Conservation (phyloP, 2,888 invertebrate genomes). For the Catocala fraxini region DNA sequence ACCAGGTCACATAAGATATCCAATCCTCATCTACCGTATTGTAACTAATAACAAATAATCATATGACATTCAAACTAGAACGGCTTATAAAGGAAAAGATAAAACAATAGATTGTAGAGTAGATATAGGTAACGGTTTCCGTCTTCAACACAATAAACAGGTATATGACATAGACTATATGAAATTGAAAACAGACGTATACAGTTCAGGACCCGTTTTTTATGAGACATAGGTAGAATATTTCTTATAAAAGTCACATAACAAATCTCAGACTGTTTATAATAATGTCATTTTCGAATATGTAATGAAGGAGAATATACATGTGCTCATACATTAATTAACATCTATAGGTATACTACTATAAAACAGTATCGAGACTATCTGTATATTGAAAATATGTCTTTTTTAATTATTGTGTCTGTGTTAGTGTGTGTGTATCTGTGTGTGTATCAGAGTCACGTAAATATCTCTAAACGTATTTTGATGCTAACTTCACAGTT, state of each 20-base stretch:
- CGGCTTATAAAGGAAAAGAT: slow-evolving; percentile 19
- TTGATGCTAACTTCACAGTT: too few species aligned
- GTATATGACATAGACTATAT: background rate
- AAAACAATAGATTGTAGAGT: slow-evolving; percentile 8
- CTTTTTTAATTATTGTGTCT: too few species aligned
- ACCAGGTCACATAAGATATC: slow-evolving; percentile 25
- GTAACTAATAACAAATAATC: slow-evolving; percentile 18
- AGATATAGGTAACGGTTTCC: background rate
- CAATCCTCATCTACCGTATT: background rate
- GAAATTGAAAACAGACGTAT: background rate
- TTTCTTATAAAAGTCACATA: background rate
- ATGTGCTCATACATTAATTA: too few species aligned
- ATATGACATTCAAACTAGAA: slow-evolving; percentile 16
- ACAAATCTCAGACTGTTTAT: too few species aligned
- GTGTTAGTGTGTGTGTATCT: too few species aligned
- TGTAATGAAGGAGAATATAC: too few species aligned
- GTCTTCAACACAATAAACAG: background rate
- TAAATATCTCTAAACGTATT: too few species aligned
- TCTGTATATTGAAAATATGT: too few species aligned
- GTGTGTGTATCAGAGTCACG: too few species aligned
- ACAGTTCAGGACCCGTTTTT: slow-evolving; percentile 3
- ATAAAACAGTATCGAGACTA: too few species aligned
- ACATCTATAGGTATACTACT: too few species aligned
- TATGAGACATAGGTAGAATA: background rate
- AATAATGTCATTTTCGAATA: too few species aligned